These are phyloP conservation scores for Elachura formosa DNA, from an alignment of 2,113 vertebrate species.

Conservation along the genomic window DNA sequence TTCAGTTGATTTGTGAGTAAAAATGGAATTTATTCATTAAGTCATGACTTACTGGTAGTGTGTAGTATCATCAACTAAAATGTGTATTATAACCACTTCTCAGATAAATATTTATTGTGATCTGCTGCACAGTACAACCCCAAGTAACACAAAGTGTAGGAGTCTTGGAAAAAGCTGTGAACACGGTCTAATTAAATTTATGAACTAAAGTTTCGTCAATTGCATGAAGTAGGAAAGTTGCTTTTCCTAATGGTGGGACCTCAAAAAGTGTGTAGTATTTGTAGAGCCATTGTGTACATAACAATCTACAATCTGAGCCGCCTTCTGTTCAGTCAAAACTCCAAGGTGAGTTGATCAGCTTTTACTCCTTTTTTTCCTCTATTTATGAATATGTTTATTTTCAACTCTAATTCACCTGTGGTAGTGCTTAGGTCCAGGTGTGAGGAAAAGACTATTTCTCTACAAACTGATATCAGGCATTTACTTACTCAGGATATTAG, in stretches of 20 bases:
- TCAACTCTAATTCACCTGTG: not conserved
- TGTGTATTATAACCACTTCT: not conserved
- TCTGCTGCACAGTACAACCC: slow-evolving; percentile 5
- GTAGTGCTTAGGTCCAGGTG: not conserved
- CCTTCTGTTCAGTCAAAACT: not conserved
- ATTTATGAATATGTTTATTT: not conserved
- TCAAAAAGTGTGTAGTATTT: slow-evolving; percentile 34
- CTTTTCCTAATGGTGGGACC: slow-evolving; percentile 39
- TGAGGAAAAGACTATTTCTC: not conserved
- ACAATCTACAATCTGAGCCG: not conserved
- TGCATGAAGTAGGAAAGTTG: slow-evolving; percentile 9
- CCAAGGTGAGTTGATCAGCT: not conserved
- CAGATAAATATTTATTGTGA: slow-evolving; percentile 36
- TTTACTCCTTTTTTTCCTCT: not conserved
- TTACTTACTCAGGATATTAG: not conserved
- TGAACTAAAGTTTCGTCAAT: slow-evolving; percentile 44
- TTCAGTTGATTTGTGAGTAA: slow-evolving; percentile 34
- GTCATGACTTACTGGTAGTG: not conserved
- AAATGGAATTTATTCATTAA: slow-evolving; percentile 32
- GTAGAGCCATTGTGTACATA: not conserved
- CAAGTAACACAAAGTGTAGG: slow-evolving; percentile 9
- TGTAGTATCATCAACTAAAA: slow-evolving; percentile 30
- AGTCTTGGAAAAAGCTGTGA: not conserved
- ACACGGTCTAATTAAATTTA: not conserved
- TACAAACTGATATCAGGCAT: not conserved